phyloP scores from a whole-genome alignment of 2,888 invertebrate species.

The Elysia crispata region DNA sequence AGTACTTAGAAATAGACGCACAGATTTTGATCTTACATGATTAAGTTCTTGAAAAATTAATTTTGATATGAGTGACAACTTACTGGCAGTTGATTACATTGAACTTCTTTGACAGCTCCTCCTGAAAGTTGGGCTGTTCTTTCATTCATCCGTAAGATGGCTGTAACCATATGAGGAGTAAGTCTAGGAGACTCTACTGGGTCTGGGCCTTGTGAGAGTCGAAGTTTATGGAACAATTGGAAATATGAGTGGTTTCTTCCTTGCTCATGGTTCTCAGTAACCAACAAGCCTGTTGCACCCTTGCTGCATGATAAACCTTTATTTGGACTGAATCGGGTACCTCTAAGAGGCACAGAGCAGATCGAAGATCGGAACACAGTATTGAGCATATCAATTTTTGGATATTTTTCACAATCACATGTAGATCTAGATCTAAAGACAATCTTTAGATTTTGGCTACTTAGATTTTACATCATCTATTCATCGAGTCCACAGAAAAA shows the following conservation, averaged over 20 bases:
- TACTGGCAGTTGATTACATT: constrained; percentile 90
- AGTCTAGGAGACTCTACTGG: constrained; percentile 64
- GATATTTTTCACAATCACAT: neutral
- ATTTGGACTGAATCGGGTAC: no score
- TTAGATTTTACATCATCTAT: no score
- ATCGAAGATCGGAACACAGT: no score
- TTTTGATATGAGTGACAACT: neutral
- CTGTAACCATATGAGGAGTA: constrained; percentile 73
- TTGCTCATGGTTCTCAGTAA: neutral
- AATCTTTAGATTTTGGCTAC: no score
- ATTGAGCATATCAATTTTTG: neutral
- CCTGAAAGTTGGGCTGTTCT: constrained; percentile 56
- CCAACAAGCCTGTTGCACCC: neutral
- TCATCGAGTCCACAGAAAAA: no score
- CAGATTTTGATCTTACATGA: no score
- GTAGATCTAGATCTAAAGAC: no score
- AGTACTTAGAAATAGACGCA: no score
- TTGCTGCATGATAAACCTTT: no score
- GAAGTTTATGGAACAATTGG: constrained; percentile 46
- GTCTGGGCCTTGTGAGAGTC: constrained; percentile 53
- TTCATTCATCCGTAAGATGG: constrained; percentile 67
- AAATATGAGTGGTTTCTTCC: constrained; percentile 34
- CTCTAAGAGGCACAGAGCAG: no score
- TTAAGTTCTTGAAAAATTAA: no score
- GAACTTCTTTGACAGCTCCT: constrained; percentile 82